phyloP scores from a whole-genome alignment of 2,797 vertebrate genomes.

The Erethizon dorsatum region DNA sequence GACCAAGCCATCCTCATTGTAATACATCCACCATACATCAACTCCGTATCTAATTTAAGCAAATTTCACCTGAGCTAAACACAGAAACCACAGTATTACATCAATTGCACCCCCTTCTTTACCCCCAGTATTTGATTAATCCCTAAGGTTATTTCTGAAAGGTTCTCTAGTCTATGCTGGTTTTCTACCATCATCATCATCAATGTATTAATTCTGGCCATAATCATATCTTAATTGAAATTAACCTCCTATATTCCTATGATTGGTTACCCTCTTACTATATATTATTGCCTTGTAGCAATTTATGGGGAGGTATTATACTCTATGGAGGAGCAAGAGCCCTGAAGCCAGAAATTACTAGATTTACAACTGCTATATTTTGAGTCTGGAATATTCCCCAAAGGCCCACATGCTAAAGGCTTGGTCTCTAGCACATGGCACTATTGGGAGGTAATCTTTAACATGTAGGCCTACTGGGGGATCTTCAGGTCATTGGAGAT shows the following conservation, averaged over 20 bases:
- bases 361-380: not conserved
- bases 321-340: not conserved
- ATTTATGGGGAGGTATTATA: not conserved
- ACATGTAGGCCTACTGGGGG: not conserved
- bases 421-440: not conserved
- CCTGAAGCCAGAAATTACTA: not conserved
- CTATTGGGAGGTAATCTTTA: not conserved
- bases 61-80: not conserved
- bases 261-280: not conserved
- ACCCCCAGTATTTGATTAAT: not conserved
- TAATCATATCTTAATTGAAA: slow-evolving; percentile 22
- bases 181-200: not conserved
- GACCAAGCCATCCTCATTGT: not conserved
- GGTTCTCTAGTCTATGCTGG: not conserved
- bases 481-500: not conserved
- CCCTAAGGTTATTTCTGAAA: slow-evolving; percentile 29
- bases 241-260: not conserved
- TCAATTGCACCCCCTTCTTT: not conserved
- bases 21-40: not conserved
- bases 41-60: not conserved
- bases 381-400: not conserved
- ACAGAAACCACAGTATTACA: not conserved
- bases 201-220: not conserved
- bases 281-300: not conserved
- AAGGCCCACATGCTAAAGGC: not conserved